Evolutionary conservation across 2,888 invertebrate species (phyloP).

Genomic region (Chromoteleia sp.): DNA sequence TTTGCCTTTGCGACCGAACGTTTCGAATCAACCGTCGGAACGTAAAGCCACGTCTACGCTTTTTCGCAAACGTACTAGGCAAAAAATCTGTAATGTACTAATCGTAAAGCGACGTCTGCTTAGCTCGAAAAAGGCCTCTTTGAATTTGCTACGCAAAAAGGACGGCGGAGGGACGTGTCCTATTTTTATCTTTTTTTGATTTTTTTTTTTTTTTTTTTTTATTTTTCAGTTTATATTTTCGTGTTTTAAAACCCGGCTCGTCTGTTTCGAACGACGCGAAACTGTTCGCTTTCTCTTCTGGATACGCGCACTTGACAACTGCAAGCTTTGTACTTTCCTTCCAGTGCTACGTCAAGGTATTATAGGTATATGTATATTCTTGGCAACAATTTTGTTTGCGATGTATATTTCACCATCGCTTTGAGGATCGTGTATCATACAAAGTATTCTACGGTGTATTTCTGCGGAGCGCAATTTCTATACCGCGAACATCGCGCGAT

Average conservation of each 20-base stretch:
- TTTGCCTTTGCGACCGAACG: conserved; percentile 41
- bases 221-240: not conserved
- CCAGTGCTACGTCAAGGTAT: not conserved
- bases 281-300: conserved; percentile 19
- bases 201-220: not conserved
- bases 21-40: conserved; percentile 47
- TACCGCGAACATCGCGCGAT: not conserved
- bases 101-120: conserved; percentile 49
- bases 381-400: conserved; percentile 32
- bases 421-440: conserved; percentile 25
- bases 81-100: conserved; percentile 48
- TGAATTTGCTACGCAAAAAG: conserved; percentile 11
- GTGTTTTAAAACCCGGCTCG: not conserved
- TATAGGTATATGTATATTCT: conserved; percentile 5
- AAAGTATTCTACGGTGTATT: not conserved
- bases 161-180: not conserved
- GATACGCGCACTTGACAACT: conserved; percentile 35
- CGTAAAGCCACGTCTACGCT: conserved; percentile 59
- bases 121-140: conserved; percentile 37
- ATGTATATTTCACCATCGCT: conserved; percentile 4
- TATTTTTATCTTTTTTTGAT: too few species aligned
- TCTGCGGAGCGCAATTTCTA: not conserved
- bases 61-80: conserved; percentile 24
- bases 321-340: conserved; percentile 32
- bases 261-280: not conserved